Percentiles rank a stretch among this genome's conserved stretches.
Evolutionary conservation across 2,113 vertebrate genomes (phyloP).

Genomic region (Oryctolagus cuniculus): DNA sequence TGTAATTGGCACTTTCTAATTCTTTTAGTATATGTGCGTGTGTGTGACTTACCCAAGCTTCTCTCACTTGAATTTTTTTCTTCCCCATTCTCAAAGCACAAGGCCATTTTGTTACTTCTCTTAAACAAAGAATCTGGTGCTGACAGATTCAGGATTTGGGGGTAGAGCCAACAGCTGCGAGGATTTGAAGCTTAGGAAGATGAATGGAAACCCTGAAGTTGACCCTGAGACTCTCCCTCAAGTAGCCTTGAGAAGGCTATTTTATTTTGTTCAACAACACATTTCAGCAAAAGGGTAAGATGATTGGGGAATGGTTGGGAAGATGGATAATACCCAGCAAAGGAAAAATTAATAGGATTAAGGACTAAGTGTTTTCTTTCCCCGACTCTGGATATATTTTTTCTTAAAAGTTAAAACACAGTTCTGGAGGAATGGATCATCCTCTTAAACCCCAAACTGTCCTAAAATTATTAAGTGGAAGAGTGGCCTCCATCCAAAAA

Average conservation of each 20-base stretch:
- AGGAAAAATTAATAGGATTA: constrained; percentile 38
- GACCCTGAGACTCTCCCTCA: not conserved
- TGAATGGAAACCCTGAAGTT: constrained; percentile 24
- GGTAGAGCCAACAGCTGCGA: not conserved
- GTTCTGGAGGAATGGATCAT: constrained; percentile 41
- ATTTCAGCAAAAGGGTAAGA: not conserved
- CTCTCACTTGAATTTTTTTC: not conserved
- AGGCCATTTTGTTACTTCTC: not conserved
- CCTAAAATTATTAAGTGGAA: constrained; percentile 48
- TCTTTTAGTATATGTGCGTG: not conserved
- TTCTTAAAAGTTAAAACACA: not conserved
- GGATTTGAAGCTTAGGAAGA: constrained; percentile 11
- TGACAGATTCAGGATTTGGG: not conserved
- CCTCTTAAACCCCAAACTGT: constrained; percentile 34
- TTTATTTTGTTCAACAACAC: constrained; percentile 1
- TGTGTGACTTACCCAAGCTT: not conserved
- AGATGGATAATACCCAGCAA: not conserved
- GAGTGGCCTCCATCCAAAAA: constrained; percentile 11
- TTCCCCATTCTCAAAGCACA: not conserved
- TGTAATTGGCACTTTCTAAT: not conserved
- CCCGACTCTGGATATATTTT: constrained; percentile 37
- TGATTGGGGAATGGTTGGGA: not conserved
- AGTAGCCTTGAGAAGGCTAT: constrained; percentile 20
- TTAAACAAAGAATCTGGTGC: not conserved
- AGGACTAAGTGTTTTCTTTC: constrained; percentile 24